phyloP scores from a whole-genome alignment of 2,113 vertebrate genomes.

The Oplegnathus fasciatus region DNA sequence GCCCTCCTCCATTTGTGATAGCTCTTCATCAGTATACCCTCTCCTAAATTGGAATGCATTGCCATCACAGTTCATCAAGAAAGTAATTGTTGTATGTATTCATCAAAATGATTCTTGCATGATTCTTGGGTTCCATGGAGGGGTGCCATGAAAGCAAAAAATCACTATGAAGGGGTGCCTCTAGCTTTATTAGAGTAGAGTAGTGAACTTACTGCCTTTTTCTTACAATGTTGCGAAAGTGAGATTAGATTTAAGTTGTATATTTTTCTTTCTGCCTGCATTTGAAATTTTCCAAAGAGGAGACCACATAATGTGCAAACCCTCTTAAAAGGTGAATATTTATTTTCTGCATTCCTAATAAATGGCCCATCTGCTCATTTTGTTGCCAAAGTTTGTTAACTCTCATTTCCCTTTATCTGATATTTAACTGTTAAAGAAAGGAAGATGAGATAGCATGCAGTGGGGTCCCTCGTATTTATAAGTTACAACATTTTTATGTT shows the following conservation, averaged over 20 bases:
- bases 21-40: background rate
- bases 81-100: background rate
- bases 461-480: background rate
- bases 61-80: background rate
- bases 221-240: background rate
- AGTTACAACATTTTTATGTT: background rate
- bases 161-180: background rate
- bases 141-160: background rate
- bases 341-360: background rate
- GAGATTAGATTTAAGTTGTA: background rate
- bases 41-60: background rate
- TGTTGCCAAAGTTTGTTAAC: background rate
- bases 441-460: background rate
- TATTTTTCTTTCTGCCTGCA: background rate
- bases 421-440: background rate
- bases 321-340: constrained; percentile 2
- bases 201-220: background rate
- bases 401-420: background rate
- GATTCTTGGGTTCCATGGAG: background rate
- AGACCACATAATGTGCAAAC: background rate
- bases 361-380: background rate
- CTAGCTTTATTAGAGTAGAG: too few species aligned
- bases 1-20: background rate
- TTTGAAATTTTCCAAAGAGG: background rate
- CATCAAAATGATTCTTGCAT: background rate